phyloP scores from a whole-genome alignment of 2,888 invertebrate species.

The Pristionchus japonicus region DNA sequence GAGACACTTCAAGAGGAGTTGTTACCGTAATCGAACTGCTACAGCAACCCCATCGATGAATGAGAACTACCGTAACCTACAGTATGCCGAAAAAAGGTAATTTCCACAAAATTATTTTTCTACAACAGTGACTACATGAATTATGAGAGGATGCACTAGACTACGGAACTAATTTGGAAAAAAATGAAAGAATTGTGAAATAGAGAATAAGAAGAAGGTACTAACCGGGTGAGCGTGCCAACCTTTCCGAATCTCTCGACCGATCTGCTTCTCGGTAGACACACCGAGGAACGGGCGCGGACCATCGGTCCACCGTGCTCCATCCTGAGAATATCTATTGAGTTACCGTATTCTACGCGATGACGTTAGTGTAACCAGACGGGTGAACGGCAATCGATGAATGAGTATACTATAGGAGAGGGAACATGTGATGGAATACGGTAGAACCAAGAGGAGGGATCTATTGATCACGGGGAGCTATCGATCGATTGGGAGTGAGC shows the following conservation, averaged over 20 bases:
- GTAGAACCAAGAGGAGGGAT: not conserved
- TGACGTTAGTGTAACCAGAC: not conserved
- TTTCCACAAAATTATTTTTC: no score
- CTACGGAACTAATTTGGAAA: no score
- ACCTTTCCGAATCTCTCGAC: conserved; percentile 66
- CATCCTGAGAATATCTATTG: not conserved
- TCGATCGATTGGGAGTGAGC: conserved; percentile 17
- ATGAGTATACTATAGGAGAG: not conserved
- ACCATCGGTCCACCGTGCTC: conserved; percentile 45
- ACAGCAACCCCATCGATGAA: no score
- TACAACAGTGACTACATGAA: no score
- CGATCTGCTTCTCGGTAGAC: conserved; percentile 68
- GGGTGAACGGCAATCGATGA: not conserved
- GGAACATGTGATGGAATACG: not conserved
- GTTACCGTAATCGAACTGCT: not conserved
- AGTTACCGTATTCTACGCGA: not conserved
- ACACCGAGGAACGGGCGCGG: conserved; percentile 53
- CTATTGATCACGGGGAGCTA: not conserved
- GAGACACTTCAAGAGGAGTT: conserved; percentile 61
- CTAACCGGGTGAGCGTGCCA: conserved; percentile 70
- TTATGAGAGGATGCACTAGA: no score
- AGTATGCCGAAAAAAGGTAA: not conserved
- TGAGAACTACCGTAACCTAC: not conserved
- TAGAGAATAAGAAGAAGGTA: no score
- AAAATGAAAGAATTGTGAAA: no score